Percentiles rank a stretch among this genome's conserved stretches.
These are phyloP conservation scores for Casuarius casuarius DNA, from an alignment of 2,113 vertebrate genomes.

Conservation along the genomic window DNA sequence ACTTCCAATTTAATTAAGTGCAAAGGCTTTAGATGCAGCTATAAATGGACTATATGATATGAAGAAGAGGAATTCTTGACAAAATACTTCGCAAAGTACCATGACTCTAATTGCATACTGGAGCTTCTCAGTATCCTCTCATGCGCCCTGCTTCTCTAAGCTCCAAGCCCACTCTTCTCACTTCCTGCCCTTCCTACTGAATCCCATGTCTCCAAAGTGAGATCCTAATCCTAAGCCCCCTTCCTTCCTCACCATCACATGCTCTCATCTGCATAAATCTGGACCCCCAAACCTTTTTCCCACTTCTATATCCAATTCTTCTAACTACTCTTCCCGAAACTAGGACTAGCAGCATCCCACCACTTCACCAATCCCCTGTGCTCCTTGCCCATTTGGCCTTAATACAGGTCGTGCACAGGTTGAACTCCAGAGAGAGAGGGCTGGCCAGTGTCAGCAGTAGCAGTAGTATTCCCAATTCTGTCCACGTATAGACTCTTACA, in stretches of 20 bases:
- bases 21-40: not conserved
- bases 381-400: not conserved
- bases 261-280: not conserved
- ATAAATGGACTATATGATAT: not conserved
- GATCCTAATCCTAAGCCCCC: not conserved
- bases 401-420: not conserved
- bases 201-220: not conserved
- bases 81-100: not conserved
- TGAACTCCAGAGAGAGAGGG: not conserved
- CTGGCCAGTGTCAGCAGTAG: not conserved
- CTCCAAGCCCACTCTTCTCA: not conserved
- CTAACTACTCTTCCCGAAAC: not conserved
- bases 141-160: not conserved
- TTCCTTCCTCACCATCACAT: not conserved
- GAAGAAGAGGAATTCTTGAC: not conserved
- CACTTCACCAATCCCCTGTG: rapidly evolving
- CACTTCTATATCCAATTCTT: not conserved
- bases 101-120: not conserved
- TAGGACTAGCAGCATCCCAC: not conserved
- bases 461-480: not conserved
- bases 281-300: not conserved
- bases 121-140: not conserved
- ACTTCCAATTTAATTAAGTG: not conserved
- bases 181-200: not conserved
- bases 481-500: not conserved